phyloP scores from a whole-genome alignment of 2,113 vertebrate species.

The Paradisaea rubra region DNA sequence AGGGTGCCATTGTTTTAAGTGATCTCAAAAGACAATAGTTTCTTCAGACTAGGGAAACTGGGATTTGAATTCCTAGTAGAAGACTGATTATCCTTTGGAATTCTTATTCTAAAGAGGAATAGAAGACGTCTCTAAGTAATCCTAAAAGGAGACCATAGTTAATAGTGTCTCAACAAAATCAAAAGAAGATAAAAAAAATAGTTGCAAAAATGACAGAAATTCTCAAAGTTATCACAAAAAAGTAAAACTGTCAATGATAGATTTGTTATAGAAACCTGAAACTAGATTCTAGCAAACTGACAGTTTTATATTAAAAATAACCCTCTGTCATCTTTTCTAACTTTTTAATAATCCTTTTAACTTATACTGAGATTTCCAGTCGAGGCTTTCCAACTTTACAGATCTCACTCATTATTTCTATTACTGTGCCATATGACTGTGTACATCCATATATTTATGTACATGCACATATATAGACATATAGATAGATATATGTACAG shows the following conservation, averaged over 20 bases:
- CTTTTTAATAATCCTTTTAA: slow-evolving; percentile 5
- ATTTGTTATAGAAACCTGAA: slow-evolving; percentile 10
- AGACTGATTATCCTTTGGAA: slow-evolving; percentile 4
- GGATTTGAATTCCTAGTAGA: slow-evolving; percentile 13
- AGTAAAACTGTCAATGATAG: slow-evolving; percentile 7
- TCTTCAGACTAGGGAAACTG: neutral
- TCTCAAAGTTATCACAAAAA: slow-evolving; percentile 27
- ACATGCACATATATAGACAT: neutral
- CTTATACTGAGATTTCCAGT: neutral
- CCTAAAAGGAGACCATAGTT: slow-evolving; percentile 17
- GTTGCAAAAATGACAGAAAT: slow-evolving; percentile 22
- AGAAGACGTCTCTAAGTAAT: slow-evolving; percentile 11
- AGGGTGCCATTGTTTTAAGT: slow-evolving; percentile 29
- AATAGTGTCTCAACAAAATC: slow-evolving; percentile 3
- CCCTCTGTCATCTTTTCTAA: neutral
- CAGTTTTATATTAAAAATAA: slow-evolving; percentile 9
- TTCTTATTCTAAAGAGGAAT: neutral
- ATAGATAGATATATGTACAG: neutral
- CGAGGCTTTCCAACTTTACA: neutral
- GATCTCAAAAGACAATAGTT: neutral
- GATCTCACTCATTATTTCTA: neutral
- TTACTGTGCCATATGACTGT: neutral
- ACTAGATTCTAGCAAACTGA: slow-evolving; percentile 5
- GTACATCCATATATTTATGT: neutral
- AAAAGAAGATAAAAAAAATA: slow-evolving; percentile 25